Evolutionary conservation across 1,140 invertebrate genomes (phyloP).

Genomic region (Schlechtendalia chinensis): DNA sequence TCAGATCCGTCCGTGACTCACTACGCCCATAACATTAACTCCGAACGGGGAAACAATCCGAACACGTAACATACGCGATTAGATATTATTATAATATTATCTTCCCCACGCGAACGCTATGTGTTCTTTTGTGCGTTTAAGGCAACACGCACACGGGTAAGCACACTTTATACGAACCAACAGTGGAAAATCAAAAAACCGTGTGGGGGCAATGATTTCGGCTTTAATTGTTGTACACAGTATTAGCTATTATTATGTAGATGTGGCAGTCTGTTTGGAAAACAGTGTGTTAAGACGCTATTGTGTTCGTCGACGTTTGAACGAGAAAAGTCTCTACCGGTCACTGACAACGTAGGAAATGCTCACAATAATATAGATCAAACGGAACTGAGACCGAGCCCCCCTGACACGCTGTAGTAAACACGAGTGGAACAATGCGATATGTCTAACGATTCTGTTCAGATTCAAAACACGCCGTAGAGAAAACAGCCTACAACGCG

Average conservation of each 20-base stretch:
- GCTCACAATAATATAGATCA: neutral
- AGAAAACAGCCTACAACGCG: neutral
- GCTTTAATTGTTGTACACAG: constrained; percentile 1
- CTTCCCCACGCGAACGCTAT: too few relatives aligned
- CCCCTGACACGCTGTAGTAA: neutral
- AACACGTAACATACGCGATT: neutral
- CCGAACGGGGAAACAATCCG: constrained; percentile 5
- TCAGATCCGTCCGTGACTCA: constrained; percentile 18
- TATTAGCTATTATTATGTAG: constrained; percentile 35
- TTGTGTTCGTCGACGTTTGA: neutral
- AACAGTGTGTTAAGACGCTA: neutral
- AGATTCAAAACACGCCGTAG: neutral
- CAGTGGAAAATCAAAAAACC: constrained; percentile 1
- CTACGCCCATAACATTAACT: constrained; percentile 20
- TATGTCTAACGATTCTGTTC: neutral
- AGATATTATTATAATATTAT: constrained; percentile 2
- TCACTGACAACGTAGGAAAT: neutral
- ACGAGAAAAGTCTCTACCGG: constrained; percentile 9
- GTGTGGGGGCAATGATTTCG: constrained; percentile 14
- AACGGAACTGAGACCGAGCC: constrained; percentile 5
- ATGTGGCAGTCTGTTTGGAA: constrained; percentile 6
- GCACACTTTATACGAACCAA: too few relatives aligned
- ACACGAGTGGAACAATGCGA: constrained; percentile 16
- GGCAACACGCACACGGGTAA: neutral
- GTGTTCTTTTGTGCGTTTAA: neutral